Percentiles rank a stretch among this genome's conserved stretches.
Conservation (phyloP, 2,113 vertebrate genomes). For the human region GRCh38 chr7:73356001-73356500, state of each 20-base stretch:
- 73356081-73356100: background rate
- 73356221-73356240: background rate
- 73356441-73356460: background rate
- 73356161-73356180: conserved; percentile 5
- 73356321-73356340: background rate
- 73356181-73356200: background rate
- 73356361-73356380: background rate
- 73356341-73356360: background rate
- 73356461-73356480: background rate
- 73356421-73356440: background rate
- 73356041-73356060: no score
- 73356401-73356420: background rate
- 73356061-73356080: background rate
- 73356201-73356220: background rate
- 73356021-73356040: no score
- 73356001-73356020: no score
- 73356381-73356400: background rate
- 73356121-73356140: background rate
- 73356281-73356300: background rate
- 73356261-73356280: no score
- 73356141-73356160: background rate
- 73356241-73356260: background rate
- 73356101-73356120: background rate
- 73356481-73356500: rapidly evolving
- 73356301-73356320: background rate